Evolutionary conservation across 2,797 vertebrate species (phyloP), one percentile per base, ranked within the genome.

Genomic region (Gouania willdenowi): DNA sequence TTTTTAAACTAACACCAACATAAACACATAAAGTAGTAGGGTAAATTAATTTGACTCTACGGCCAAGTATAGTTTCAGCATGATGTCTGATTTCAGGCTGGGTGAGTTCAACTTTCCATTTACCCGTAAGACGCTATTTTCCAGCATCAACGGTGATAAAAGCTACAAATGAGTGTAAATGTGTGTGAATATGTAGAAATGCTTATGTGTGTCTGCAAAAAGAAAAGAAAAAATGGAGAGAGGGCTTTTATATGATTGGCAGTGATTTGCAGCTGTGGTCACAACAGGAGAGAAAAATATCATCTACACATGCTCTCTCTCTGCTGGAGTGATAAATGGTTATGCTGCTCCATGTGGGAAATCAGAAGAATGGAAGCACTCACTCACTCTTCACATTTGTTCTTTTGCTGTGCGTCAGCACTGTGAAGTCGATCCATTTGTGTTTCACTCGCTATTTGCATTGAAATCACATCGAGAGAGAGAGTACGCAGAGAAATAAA

Each of bases 381-480:
- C 34, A 22, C 44, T 66, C 50, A 22, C 34, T 56, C 24, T 41
- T 42, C 19, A 26, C 14, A 51, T 68, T n/a, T n/a, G n/a, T 47
- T 26, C 30, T 26, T 32, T 49, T 26, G 32, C 14, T 28, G 18
- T 3, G 1, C 13, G 24, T 38, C 31, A 46, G 26, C 15, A 41
- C 44, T 31, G 24, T 55, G 38, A 63, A 53, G 36, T 59, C 49
- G 58, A 66, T 52, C 37, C 53, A 41, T 63, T 72, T 53, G 50
- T 46, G 56, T 47, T 67, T 22, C 11, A 6, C 26, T 37, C 10
- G 26, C 48, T 36, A 72, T 78, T 76, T 77, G 67, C 75, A 75
- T 62, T 66, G 57, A 72, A 78, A 74, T 71, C 64, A 41, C 66
- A 75, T 77, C 44, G n/a, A n/a, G n/a, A n/a, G n/a, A 5, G 41